Evolutionary conservation across 2,888 invertebrate species (phyloP), one percentile per base, ranked within the genome.

Genomic region (Lordiphosa fenestrarum): DNA sequence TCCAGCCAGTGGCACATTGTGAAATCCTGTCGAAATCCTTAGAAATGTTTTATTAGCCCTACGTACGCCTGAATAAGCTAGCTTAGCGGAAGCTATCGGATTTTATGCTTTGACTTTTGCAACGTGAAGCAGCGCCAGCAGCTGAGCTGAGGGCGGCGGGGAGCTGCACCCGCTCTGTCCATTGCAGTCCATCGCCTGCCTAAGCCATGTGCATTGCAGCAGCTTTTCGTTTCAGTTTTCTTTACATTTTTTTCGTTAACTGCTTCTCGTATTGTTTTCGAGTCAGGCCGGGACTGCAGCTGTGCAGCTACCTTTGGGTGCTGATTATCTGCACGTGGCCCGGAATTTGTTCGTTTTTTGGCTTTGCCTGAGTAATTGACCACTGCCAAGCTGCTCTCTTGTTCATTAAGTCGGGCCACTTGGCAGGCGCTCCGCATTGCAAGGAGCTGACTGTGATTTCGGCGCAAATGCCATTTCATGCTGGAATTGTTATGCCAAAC

Each of bases 81-180:
- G 86, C 84, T 84, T 84, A 86, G 85, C 83, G 86, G 80, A 86
- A 84, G 83, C 86, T 84, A 86, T 82, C 75, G 84, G 84, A 84
- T 82, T 84, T 84, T 84, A 86, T 84, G 86, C 80, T 86, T 67
- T 78, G 86, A 82, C 86, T 86, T 84, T 73, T 81, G 70, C 68
- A 84, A 62, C 66, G 71, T 56, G 35, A 59, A 65, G 72, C 46
- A 60, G 58, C 55, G 7, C 7, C 25, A 3, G 25, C 7, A 12
- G 48, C 53, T 64, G 49, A 53, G 53, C 49, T 37, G 47, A 52
- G 57, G 53, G 61, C 49, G 66, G 33, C 37, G 38, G 63, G 53
- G 52, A 62, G 66, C 62, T 71, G 82, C 67, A 71, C 62, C 77
- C 57, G 51, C 21, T 39, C 53, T 53, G 58, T 60, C 40, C 53